Evolutionary conservation across 1,140 invertebrate species (phyloP), one percentile per base, ranked within the genome.

Genomic region (Belonocnema kinseyi): DNA sequence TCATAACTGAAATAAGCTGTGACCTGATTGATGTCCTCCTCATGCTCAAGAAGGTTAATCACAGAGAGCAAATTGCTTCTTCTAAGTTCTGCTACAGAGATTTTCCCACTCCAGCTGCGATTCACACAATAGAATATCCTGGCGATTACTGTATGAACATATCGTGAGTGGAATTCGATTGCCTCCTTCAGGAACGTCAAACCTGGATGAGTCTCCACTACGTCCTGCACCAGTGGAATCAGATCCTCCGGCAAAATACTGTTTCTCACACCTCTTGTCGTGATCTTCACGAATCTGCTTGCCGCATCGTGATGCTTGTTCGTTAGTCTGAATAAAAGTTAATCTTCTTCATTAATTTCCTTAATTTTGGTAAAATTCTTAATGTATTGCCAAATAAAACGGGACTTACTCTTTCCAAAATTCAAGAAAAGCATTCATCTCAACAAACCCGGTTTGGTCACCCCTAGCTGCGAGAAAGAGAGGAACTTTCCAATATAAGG

Each of bases 1-100:
- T 99, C 98, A 90, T 99, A 99, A 87, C 98, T 99, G 92, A 99
- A 99, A 90, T 96, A 99, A 83, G 98, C 97, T 78, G 97, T 99
- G 61, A 99, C 96, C 92, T 96, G 96, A 92, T 99, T 99, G 83
- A 99, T 99, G 86, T 99, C 98, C 84, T 98, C 97, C 88, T 99
- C 97, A 79, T 97, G 95, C 89, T 97, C 96, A 50, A 97, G 92
- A 26, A 96, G 86, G 82, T 94, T 94, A 73, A 97, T 95, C 53
- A 96, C 94, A 74, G 93, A 89, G 46, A 97, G 90, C 50, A 99
- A 94, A 92, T 99, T 99, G 52, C 97, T 98, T 83, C 96, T 94
- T 85, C 98, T 94, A 40, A 99, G 90, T 92, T 99, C 99, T 1
- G 95, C 92, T 79, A 98, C 93, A 56, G 95, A 96, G 82, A 99